Conservation (phyloP, 2,113 vertebrate genomes). For the Nyctibius bracteatus region DNA sequence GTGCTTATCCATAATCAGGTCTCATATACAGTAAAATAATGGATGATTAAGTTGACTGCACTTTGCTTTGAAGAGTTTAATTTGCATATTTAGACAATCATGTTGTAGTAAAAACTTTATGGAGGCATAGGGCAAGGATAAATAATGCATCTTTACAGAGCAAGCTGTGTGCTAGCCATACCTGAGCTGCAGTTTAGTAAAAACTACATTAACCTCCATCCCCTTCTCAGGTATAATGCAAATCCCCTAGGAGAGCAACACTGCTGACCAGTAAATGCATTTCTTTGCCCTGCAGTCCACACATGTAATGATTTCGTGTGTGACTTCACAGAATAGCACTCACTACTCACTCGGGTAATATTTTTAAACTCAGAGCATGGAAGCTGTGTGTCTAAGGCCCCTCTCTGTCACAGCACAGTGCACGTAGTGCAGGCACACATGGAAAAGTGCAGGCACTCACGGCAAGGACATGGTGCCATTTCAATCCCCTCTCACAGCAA, state of each 20-base stretch:
- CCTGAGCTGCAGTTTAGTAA: neutral
- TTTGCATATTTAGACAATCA: neutral
- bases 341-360: neutral
- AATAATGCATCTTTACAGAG: neutral
- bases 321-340: neutral
- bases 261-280: neutral
- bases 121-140: neutral
- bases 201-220: rapidly evolving
- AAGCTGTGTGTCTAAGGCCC: neutral
- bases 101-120: neutral
- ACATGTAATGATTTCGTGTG: rapidly evolving
- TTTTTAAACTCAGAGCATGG: neutral
- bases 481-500: neutral
- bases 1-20: neutral
- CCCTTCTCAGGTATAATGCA: too few relatives aligned
- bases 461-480: neutral
- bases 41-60: neutral
- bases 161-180: neutral
- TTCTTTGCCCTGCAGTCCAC: neutral
- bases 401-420: neutral
- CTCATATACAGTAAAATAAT: neutral
- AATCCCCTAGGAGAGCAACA: neutral
- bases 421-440: neutral
- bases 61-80: neutral
- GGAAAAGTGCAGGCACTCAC: neutral